phyloP scores from a whole-genome alignment of 2,113 vertebrate species.

The Scomber scombrus region DNA sequence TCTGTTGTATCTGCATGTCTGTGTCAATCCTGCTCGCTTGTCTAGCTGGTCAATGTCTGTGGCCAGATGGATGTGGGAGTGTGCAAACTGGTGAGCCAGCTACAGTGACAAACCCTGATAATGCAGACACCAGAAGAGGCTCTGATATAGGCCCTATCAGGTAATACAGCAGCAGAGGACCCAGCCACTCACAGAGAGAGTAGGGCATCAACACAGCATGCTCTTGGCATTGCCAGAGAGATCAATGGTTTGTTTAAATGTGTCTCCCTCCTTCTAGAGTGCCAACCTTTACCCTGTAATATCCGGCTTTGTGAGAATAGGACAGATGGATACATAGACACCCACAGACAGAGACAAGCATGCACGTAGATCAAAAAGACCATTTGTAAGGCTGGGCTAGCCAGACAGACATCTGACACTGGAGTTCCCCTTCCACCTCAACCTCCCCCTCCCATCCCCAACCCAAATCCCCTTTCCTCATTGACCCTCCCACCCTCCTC shows the following conservation, averaged over 20 bases:
- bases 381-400: constrained; percentile 3
- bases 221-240: constrained; percentile 31
- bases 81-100: constrained; percentile 42
- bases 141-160: constrained; percentile 47
- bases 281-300: constrained; percentile 48
- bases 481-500: constrained; percentile 51
- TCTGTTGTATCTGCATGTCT: constrained; percentile 3
- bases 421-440: not conserved
- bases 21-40: constrained; percentile 28
- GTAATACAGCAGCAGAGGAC: constrained; percentile 47
- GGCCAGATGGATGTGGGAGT: constrained; percentile 79
- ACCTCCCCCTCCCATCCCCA: not conserved
- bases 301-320: constrained; percentile 43
- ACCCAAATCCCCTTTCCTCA: constrained; percentile 51
- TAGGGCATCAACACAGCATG: constrained; percentile 26
- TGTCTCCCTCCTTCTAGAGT: constrained; percentile 45
- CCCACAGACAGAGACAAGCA: not conserved
- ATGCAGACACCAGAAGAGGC: constrained; percentile 38
- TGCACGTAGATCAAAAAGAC: constrained; percentile 49
- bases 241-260: constrained; percentile 64
- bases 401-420: constrained; percentile 68
- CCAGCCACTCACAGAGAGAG: constrained; percentile 23
- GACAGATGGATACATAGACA: constrained; percentile 29
- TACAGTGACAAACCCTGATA: constrained; percentile 50
- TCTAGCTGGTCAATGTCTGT: constrained; percentile 13